These are phyloP conservation scores for Gorilla gorilla DNA, from an alignment of 2,113 vertebrate species.

Conservation along the genomic window DNA sequence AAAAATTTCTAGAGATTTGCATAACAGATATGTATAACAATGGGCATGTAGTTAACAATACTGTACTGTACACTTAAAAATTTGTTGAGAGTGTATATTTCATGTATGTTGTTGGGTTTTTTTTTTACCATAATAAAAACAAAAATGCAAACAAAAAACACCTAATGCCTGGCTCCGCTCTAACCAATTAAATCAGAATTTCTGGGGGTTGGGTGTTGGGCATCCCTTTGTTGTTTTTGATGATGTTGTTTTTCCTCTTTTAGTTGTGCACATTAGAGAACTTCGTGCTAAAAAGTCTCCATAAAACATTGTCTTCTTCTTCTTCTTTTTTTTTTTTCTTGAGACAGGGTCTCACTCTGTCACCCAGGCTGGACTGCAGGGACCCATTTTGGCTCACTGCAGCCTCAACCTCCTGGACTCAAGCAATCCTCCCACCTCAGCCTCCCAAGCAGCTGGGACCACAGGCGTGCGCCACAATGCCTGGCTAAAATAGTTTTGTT, in stretches of 20 bases:
- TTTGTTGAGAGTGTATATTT: not conserved
- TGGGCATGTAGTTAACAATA: not conserved
- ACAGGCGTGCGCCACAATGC: too few relatives aligned
- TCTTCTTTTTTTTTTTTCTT: too few relatives aligned
- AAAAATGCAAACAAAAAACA: not conserved
- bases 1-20: not conserved
- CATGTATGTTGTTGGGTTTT: not conserved
- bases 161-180: not conserved
- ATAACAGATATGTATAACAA: not conserved
- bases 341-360: too few relatives aligned
- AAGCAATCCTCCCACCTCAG: too few relatives aligned
- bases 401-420: too few relatives aligned
- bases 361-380: too few relatives aligned
- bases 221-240: not conserved
- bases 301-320: not conserved
- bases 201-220: too few relatives aligned
- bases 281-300: not conserved
- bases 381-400: too few relatives aligned
- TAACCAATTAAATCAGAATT: not conserved
- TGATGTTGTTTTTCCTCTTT: not conserved
- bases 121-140: not conserved
- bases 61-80: not conserved
- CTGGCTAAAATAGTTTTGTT: too few relatives aligned
- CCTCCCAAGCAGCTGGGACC: too few relatives aligned
- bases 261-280: not conserved